These are phyloP conservation scores for Coenonympha glycerion DNA, from an alignment of 2,888 invertebrate genomes.

Conservation along the genomic window DNA sequence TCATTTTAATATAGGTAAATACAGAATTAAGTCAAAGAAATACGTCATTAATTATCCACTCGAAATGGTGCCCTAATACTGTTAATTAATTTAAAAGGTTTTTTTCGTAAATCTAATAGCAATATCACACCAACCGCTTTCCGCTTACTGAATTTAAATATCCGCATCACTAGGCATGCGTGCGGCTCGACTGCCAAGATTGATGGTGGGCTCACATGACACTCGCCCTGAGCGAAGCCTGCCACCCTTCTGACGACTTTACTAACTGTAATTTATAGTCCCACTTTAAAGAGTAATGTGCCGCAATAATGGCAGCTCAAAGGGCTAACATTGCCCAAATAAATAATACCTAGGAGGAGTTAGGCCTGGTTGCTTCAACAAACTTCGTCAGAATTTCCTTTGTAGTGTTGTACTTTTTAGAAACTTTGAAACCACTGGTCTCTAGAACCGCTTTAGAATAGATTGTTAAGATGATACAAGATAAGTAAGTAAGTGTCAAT, in stretches of 20 bases:
- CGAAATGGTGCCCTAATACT: not conserved
- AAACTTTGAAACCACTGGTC: too few relatives aligned
- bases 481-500: too few relatives aligned
- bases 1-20: too few relatives aligned
- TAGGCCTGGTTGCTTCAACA: too few relatives aligned
- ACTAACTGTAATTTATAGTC: constrained; percentile 70
- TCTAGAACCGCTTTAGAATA: too few relatives aligned
- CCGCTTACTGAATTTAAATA: constrained; percentile 16
- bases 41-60: not conserved
- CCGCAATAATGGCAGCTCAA: constrained; percentile 2
- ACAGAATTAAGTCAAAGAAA: too few relatives aligned
- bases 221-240: constrained; percentile 55
- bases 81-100: not conserved
- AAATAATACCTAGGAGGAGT: too few relatives aligned
- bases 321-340: not conserved
- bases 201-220: constrained; percentile 73
- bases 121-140: constrained; percentile 4
- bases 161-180: constrained; percentile 21
- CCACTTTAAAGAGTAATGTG: constrained; percentile 10
- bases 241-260: constrained; percentile 73
- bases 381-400: too few relatives aligned
- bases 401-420: too few relatives aligned
- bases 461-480: too few relatives aligned
- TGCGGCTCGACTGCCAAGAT: constrained; percentile 42
- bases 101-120: not conserved